Conservation (phyloP, 2,113 vertebrate species). For the Echinops telfairi region DNA sequence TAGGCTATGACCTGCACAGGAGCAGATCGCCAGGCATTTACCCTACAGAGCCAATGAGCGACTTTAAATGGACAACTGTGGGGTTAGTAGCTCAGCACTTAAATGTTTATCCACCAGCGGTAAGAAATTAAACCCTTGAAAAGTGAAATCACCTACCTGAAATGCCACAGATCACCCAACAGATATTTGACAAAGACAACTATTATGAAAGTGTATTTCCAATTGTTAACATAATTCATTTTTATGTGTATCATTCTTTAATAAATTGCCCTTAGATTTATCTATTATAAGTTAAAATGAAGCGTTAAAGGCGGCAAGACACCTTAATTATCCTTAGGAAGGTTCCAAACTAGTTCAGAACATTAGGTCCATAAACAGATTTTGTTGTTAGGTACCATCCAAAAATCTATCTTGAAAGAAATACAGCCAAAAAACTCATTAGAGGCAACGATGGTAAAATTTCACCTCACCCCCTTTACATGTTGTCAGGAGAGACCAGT, state of each 20-base stretch:
- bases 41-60: not conserved
- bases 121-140: not conserved
- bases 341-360: not conserved
- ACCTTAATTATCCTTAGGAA: not conserved
- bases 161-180: not conserved
- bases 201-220: not conserved
- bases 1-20: not conserved
- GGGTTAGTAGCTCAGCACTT: not conserved
- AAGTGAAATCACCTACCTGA: not conserved
- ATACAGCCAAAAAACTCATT: no score
- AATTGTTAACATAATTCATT: not conserved
- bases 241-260: not conserved
- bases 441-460: no score
- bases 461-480: no score
- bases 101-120: not conserved
- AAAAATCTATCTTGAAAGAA: not conserved
- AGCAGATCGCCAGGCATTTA: not conserved
- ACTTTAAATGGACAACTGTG: not conserved
- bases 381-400: not conserved
- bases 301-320: not conserved
- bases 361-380: not conserved
- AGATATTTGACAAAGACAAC: not conserved
- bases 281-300: not conserved
- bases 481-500: no score
- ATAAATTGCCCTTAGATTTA: not conserved